Evolutionary conservation across 2,797 vertebrate genomes (phyloP), one percentile per base, ranked within the genome.

Genomic region (Hapalemur alaotrensis): DNA sequence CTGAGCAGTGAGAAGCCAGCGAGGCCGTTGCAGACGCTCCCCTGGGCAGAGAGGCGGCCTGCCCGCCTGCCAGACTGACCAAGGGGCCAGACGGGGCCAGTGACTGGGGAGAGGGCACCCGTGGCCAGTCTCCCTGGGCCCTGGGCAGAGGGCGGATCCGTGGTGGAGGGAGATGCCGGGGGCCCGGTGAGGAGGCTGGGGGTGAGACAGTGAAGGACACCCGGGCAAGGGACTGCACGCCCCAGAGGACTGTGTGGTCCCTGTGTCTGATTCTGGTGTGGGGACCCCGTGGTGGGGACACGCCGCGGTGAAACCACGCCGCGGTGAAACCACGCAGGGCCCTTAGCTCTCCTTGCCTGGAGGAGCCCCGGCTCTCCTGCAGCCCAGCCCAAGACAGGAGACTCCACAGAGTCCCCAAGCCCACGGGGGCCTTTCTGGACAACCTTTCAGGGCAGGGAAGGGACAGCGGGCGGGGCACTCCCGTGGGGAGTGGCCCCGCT

Each of bases 21-120:
- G 10, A 43, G 43, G 38, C 78, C 4, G 23, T 38, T 38, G 20
- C 63, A 54, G 38, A 32, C 30, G 12, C 25, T 79, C 30, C 61
- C 69, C 22, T 0, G 10, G n/a, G 35, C 22, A 22, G 82, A 88
- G 75, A 20, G 23, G 59, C 9, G 0, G 32, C 30, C 28, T 18
- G 18, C n/a, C 38, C 14, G 14, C 20, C 54, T 11, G 5, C 38
- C 78, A 59, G 54, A 57, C 52, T 22, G 25, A 78, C 50, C 20
- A 1, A n/a, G 48, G 50, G 32, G 86, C 35, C 38, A 22, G 65
- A 12, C 0, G 0, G 10, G 11, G 52, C 59, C 9, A 0, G 15
- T 18, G 52, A 32, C 52, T 10, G 14, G 23, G 23, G 23, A 57
- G 23, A 38, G 23, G 23, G 35, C 14, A 23, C 28, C 23, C 20